Evolutionary conservation across 1,140 invertebrate genomes (phyloP).

Genomic region (Ceratosolen fusciceps): DNA sequence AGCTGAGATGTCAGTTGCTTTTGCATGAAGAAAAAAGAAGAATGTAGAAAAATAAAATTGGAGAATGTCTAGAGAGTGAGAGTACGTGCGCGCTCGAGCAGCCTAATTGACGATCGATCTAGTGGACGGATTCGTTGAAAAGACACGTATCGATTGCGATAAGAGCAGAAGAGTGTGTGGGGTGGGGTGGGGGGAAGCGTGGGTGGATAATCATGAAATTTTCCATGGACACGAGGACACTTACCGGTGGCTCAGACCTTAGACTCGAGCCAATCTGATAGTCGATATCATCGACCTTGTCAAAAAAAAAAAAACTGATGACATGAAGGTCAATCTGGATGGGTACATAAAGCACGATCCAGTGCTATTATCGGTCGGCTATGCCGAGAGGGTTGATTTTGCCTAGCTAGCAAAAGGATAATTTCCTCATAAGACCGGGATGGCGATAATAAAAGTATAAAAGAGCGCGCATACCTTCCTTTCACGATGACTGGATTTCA

Average conservation of each 20-base stretch:
- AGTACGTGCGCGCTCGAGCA: too few relatives aligned
- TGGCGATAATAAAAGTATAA: neutral
- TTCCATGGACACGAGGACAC: neutral
- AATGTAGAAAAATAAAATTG: too few relatives aligned
- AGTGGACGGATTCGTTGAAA: too few relatives aligned
- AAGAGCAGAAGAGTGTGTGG: too few relatives aligned
- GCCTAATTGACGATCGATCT: too few relatives aligned
- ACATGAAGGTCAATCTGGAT: neutral
- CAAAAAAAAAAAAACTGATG: neutral
- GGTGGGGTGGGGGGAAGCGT: neutral
- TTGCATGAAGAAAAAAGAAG: too few relatives aligned
- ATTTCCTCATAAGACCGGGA: neutral
- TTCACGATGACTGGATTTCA: neutral
- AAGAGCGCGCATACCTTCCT: too few relatives aligned
- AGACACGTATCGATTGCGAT: too few relatives aligned
- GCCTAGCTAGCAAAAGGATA: neutral
- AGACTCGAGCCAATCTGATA: neutral
- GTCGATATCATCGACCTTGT: neutral
- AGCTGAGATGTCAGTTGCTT: too few relatives aligned
- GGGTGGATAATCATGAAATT: neutral
- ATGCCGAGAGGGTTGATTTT: neutral
- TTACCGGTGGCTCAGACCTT: neutral
- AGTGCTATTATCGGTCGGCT: neutral
- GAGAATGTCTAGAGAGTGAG: too few relatives aligned
- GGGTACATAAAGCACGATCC: neutral